Evolutionary conservation across 2,797 vertebrate species (phyloP), one percentile per base, ranked within the genome.

Genomic region (Nannoperca australis): DNA sequence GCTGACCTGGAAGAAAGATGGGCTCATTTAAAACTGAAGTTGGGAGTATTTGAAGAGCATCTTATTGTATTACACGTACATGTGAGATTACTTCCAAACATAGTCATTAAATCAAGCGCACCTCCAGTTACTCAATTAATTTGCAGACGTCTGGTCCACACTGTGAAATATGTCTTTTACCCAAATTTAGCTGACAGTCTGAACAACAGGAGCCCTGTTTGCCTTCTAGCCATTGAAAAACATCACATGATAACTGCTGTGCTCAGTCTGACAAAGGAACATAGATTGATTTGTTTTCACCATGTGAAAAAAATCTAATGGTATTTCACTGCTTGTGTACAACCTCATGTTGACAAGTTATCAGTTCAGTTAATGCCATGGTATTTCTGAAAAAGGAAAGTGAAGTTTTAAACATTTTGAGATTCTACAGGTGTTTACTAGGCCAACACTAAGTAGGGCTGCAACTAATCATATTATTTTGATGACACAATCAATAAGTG

Each of bases 1-100:
- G 66, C 68, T 85, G 80, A 91, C 78, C 87, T 70, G 79, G 73
- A 84, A 86, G 82, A 82, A 60, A 77, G 65, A 69, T 27, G 54
- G 62, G 53, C 76, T 82, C 61, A 56, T 85, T 81, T 83, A 70
- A 75, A 84, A 45, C 22, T 20, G 20, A 42, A 68, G 68, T 4
- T 63, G 18, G 63, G 56, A 54, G 3, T 49, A 64, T 76, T 45
- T 61, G 51, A 84, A 40, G 20, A 69, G 32, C 72, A 62, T 32
- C 65, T 84, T 18, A 20, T 27, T 71, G 58, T 49, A 20, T 45
- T 51, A 47, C 18, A 68, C 10, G 3, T 24, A 5, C 58, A 51
- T 44, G 22, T 22, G 20, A n/a, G 42, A 74, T 78, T 50, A 18
- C 59, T 50, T 70, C 64, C 40, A 65, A 70, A 67, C 22, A 78